Evolutionary conservation across 2,888 invertebrate species (phyloP).

Genomic region (Drosophila infuscata): DNA sequence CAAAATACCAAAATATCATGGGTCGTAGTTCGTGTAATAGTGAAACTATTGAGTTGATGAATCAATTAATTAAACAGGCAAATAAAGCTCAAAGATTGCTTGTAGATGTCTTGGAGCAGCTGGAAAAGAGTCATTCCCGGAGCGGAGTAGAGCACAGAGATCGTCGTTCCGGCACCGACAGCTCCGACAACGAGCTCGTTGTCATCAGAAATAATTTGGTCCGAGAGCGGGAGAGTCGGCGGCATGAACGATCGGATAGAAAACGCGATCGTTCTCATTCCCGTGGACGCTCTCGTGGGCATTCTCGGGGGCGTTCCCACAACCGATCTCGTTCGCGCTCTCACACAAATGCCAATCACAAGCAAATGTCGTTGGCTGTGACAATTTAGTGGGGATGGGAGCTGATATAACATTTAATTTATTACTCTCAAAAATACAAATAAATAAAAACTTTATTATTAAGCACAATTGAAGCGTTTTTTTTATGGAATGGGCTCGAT

Average conservation of each 20-base stretch:
- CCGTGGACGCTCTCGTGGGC: slow-evolving; percentile 61
- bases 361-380: slow-evolving; percentile 34
- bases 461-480: background rate
- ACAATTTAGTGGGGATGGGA: slow-evolving; percentile 2
- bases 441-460: slow-evolving; percentile 4
- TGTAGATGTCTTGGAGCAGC: slow-evolving; percentile 11
- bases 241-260: slow-evolving; percentile 22
- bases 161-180: background rate
- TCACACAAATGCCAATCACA: slow-evolving; percentile 35
- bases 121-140: background rate
- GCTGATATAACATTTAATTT: background rate
- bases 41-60: slow-evolving; percentile 7
- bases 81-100: slow-evolving; percentile 30
- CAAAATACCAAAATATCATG: slow-evolving; percentile 17
- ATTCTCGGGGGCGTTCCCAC: slow-evolving; percentile 63
- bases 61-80: slow-evolving; percentile 21
- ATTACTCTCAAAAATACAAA: background rate
- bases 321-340: slow-evolving; percentile 67
- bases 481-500: background rate
- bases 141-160: background rate
- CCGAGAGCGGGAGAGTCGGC: slow-evolving; percentile 18
- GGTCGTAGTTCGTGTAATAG: background rate
- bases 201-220: background rate
- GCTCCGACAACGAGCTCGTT: slow-evolving; percentile 19
- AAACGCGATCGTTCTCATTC: slow-evolving; percentile 60